Evolutionary conservation across 2,888 invertebrate species (phyloP).

Genomic region (Chloroclysta siterata): DNA sequence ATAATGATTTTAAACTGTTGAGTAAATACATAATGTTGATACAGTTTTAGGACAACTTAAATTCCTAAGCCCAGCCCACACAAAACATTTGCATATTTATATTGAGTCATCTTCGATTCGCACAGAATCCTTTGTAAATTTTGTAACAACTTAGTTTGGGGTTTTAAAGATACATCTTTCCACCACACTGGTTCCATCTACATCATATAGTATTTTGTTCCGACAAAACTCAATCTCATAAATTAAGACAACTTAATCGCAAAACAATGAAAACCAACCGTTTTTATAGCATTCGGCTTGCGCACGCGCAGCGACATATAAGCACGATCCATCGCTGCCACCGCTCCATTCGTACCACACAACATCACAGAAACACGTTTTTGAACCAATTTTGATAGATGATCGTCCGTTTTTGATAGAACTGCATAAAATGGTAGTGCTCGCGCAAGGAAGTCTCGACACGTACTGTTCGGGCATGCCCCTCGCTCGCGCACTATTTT

Average conservation of each 20-base stretch:
- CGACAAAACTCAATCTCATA: no score
- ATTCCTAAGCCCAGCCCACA: slow-evolving; percentile 15
- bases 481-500: slow-evolving; percentile 68
- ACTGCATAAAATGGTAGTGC: slow-evolving; percentile 6
- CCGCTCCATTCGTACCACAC: slow-evolving; percentile 76
- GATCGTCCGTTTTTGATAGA: background rate
- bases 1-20: no score
- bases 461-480: slow-evolving; percentile 60
- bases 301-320: slow-evolving; percentile 83
- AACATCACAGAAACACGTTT: slow-evolving; percentile 57
- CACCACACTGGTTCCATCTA: background rate
- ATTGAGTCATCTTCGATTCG: slow-evolving; percentile 23
- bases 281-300: slow-evolving; percentile 71
- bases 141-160: no score
- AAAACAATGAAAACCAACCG: slow-evolving; percentile 58
- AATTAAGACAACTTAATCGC: no score
- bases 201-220: no score
- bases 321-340: slow-evolving; percentile 80
- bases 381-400: slow-evolving; percentile 7
- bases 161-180: background rate
- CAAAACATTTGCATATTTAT: slow-evolving; percentile 8
- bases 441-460: slow-evolving; percentile 51
- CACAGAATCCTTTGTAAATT: slow-evolving; percentile 8
- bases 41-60: background rate
- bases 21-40: background rate